phyloP scores from a whole-genome alignment of 1,140 invertebrate genomes.

The Zaprionus nigranus region DNA sequence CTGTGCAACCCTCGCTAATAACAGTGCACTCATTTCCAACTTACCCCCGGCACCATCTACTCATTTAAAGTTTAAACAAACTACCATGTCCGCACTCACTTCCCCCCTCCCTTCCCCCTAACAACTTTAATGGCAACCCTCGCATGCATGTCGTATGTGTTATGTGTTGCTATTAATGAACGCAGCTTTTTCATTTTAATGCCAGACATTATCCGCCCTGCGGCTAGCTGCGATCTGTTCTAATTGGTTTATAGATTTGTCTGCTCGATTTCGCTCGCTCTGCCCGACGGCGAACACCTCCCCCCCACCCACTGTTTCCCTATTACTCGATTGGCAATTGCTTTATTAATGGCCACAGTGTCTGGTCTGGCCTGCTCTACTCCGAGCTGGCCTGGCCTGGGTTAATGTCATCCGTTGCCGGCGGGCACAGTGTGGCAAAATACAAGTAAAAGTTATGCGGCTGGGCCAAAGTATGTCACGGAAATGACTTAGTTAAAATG shows the following conservation, averaged over 20 bases:
- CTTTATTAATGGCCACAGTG: conserved; percentile 49
- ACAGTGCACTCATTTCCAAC: too few species aligned
- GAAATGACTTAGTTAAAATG: conserved; percentile 79
- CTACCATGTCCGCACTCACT: not conserved
- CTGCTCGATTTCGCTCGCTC: conserved; percentile 54
- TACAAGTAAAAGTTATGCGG: conserved; percentile 70
- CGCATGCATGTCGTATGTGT: conserved; percentile 15
- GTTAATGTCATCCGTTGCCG: conserved; percentile 76
- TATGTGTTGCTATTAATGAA: conserved; percentile 39
- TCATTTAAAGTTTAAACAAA: too few species aligned
- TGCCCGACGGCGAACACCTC: not conserved
- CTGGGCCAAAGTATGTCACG: conserved; percentile 70
- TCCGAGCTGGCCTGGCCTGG: conserved; percentile 41
- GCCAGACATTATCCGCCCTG: conserved; percentile 44
- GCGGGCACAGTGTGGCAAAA: conserved; percentile 39
- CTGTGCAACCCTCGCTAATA: not conserved
- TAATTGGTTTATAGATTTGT: conserved; percentile 78
- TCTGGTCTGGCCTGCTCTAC: not conserved
- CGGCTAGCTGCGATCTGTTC: conserved; percentile 54
- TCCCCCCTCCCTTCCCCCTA: too few species aligned
- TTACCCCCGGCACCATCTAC: too few species aligned
- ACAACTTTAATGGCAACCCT: conserved; percentile 13
- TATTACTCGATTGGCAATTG: conserved; percentile 45
- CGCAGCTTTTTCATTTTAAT: conserved; percentile 57
- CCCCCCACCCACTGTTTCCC: not conserved